Conservation (phyloP, 1,140 invertebrate species). For the Aricia agestis region DNA sequence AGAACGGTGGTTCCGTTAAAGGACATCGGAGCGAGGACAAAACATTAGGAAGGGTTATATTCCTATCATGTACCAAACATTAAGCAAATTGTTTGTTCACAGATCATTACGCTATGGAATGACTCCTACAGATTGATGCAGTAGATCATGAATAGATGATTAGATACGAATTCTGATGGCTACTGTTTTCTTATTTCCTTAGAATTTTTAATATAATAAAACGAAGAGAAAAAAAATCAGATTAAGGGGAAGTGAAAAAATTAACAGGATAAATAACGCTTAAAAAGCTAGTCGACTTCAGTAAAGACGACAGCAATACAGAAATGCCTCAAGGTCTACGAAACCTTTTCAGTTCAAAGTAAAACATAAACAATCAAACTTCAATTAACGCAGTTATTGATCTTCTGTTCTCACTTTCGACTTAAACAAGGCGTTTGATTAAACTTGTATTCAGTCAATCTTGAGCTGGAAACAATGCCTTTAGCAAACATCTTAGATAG, state of each 20-base stretch:
- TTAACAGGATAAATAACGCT: not conserved
- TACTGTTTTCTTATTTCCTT: no score
- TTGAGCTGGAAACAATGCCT: not conserved
- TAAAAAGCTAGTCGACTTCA: not conserved
- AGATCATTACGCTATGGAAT: constrained; percentile 28
- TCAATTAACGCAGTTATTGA: not conserved
- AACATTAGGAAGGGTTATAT: constrained; percentile 33
- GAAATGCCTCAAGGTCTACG: not conserved
- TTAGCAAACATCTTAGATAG: no score
- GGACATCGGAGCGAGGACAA: constrained; percentile 31
- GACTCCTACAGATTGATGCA: not conserved
- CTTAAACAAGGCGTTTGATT: constrained; percentile 1
- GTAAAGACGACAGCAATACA: not conserved
- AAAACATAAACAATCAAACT: not conserved
- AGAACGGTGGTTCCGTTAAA: no score
- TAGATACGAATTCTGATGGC: not conserved
- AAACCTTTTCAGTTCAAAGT: not conserved
- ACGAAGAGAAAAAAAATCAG: no score
- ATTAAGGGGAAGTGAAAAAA: not conserved
- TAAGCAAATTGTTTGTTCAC: constrained; percentile 40
- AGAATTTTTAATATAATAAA: no score
- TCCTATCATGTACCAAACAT: constrained; percentile 20
- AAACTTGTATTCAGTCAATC: not conserved
- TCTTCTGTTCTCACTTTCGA: not conserved
- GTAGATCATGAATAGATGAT: not conserved